These are phyloP conservation scores for Tetramorium alpestre DNA, from an alignment of 1,140 invertebrate species.

Conservation along the genomic window DNA sequence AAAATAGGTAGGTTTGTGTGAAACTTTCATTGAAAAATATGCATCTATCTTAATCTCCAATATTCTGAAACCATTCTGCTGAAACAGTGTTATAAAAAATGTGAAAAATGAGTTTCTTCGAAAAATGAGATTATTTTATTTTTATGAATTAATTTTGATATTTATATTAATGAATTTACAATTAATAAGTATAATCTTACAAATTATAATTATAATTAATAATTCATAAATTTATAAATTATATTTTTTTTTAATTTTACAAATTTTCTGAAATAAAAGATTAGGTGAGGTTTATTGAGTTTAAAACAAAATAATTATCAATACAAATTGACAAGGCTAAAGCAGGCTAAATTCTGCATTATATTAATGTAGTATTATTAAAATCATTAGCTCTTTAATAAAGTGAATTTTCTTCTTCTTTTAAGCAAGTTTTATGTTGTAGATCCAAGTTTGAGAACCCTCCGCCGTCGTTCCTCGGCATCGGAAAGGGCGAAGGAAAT, in stretches of 20 bases:
- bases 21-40: neutral
- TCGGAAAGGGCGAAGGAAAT: conserved; percentile 77
- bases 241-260: neutral
- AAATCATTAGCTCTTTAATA: neutral
- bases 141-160: neutral
- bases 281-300: neutral
- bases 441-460: neutral
- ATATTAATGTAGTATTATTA: neutral
- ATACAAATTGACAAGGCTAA: too few species aligned
- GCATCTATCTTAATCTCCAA: neutral
- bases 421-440: neutral
- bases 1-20: conserved; percentile 61
- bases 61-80: neutral
- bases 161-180: neutral
- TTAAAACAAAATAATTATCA: too few species aligned
- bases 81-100: neutral
- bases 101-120: neutral
- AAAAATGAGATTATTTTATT: neutral
- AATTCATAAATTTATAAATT: too few species aligned
- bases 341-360: too few species aligned
- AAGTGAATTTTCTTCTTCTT: neutral
- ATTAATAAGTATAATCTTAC: neutral
- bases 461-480: conserved; percentile 71
- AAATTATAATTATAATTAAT: too few species aligned
- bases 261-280: neutral